These are phyloP conservation scores for Terrapene triunguis DNA, from an alignment of 2,113 vertebrate species.

Conservation along the genomic window DNA sequence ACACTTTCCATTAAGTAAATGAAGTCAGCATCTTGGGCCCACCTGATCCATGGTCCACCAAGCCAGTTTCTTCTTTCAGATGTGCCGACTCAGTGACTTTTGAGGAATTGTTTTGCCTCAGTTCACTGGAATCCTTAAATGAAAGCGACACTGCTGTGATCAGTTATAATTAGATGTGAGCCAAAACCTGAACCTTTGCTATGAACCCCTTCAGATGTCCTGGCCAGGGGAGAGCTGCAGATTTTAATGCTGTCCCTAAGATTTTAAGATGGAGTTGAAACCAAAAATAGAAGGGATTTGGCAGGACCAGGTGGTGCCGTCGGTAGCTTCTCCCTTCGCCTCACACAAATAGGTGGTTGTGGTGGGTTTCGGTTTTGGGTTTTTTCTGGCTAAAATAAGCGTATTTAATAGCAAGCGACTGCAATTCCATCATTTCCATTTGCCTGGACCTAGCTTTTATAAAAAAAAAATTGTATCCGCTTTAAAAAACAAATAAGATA, in stretches of 20 bases:
- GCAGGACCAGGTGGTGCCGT: neutral
- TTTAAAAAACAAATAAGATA: slow-evolving; percentile 10
- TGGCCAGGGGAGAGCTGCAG: slow-evolving; percentile 1
- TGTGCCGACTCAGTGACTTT: neutral
- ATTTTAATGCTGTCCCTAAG: neutral
- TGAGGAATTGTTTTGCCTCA: neutral
- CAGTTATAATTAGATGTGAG: neutral
- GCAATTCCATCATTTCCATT: neutral
- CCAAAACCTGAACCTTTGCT: neutral
- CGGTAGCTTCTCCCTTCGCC: neutral
- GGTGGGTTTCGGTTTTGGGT: neutral
- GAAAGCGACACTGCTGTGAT: neutral
- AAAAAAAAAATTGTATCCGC: neutral
- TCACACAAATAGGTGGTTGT: slow-evolving; percentile 47
- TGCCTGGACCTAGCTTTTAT: neutral
- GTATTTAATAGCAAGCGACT: slow-evolving; percentile 1
- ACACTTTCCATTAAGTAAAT: slow-evolving; percentile 39
- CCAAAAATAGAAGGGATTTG: neutral
- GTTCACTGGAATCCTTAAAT: slow-evolving; percentile 12
- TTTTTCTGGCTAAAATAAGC: neutral
- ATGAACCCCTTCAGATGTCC: neutral
- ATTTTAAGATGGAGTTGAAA: neutral
- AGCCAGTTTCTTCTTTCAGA: slow-evolving; percentile 33
- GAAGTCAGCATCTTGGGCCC: slow-evolving; percentile 35
- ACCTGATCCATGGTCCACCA: slow-evolving; percentile 39